Base-by-base conservation (phyloP, 37 sponge, comb jelly and placozoan species). In the Halichondria panicea region DNA sequence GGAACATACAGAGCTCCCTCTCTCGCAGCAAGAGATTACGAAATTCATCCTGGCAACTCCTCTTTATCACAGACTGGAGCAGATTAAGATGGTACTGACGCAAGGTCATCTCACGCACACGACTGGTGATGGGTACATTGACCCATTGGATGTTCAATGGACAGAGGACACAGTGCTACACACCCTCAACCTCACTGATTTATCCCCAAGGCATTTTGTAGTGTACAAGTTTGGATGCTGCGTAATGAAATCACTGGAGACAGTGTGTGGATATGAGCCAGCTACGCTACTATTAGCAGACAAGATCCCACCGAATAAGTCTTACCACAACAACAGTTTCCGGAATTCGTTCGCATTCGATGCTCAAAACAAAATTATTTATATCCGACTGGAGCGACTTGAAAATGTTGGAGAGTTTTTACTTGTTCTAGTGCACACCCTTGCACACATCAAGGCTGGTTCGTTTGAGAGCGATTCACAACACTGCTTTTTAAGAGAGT, bases 381-480 rank as follows among this genome's bases (percentile, higher is more conserved):
- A 65, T 37, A 35, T 65, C 40, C 36, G 66, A 38, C 41, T 37
- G 6, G 66, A 65, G 22, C 9, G 66, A 40, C 39, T 65, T 30
- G 66, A 65, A 8, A 65, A 65, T 65, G 22, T 65, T 9, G 66
- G 66, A 35, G 66, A 65, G 22, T 65, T 65, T 65, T 9, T 65
- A n/a, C 66, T 65, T 6, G 66, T 65, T 40, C 41, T 65, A 9
- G 41, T 65, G 30, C 66, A 65, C 35, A 40, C 40, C 6, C 66
- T 65, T 15, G 9, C 66, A 4, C 66, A 65, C 40, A 65, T 65
- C 40, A 30, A 65, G 22, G 39, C 9, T 37, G 41, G 41, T n/a
- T 36, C 37, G 4, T 65, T 37, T 9, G 12, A 8, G 6, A 37
- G 9, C 12, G 66, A 65, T 35, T 36, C 11, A 7, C 40, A 65